Base-by-base conservation (phyloP, 2,888 invertebrate genomes). In the Seira sanloemensis region DNA sequence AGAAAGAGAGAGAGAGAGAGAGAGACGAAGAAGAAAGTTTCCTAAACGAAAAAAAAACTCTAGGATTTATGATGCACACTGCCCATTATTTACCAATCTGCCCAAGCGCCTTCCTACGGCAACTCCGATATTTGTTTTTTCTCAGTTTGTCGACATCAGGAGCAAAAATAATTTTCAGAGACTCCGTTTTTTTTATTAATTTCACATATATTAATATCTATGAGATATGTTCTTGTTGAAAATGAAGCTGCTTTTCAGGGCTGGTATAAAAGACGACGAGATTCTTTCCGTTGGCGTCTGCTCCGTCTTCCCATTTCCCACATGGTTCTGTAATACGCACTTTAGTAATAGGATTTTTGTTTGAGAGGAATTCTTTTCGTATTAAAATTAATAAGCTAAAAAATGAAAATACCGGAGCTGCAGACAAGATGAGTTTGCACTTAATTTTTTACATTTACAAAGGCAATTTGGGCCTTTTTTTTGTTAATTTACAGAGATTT, bases 41-140 rank as follows among this genome's bases (percentile, higher is more conserved):
- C 37, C 25, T 25, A 9, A 46, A 66, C 24, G 18, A 50, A 25
- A 73, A 72, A 26, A 78, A 78, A 83, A n/a, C n/a, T n/a, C n/a
- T n/a, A n/a, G 78, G 78, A 84, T 84, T 84, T 84, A 84, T 84
- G 83, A 71, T 54, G 62, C 50, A 74, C 68, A 78, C 78, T 74
- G 74, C 68, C 83, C 78, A 84, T 78, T 78, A 78, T 78, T 84
- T 78, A 78, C 58, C 37, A 58, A 78, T 74, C 78, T 78, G 72
- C 65, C 76, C 75, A 62, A 62, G 21, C 2, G 62, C 62, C 62
- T 62, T 62, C 62, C 62, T 62, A 62, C 62, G 23, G 23, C 82
- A 71, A 81, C n/a, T 77, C 24, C 62, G 12, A 46, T 75, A 69
- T 81, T 80, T 80, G 74, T 80, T 80, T 68, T 71, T 81, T 25